Percentiles rank a stretch among this genome's conserved stretches.
Evolutionary conservation across 2,797 vertebrate species (phyloP).

Genomic region (Coracias cyanogaster): DNA sequence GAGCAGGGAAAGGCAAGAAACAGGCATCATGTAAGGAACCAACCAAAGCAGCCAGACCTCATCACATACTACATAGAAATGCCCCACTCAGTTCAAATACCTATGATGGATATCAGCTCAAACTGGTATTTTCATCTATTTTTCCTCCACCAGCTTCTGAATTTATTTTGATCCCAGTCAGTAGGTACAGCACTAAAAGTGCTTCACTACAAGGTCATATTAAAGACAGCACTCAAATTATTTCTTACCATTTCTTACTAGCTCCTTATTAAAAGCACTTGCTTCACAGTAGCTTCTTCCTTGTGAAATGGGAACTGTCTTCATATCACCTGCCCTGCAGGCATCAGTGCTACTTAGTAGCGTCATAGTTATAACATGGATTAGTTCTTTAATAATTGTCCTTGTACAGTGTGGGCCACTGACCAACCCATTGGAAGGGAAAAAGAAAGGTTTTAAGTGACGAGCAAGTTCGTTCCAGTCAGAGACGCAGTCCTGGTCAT

Average conservation of each 20-base stretch:
- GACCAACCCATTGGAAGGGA: slow-evolving; percentile 85
- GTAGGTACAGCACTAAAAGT: background rate
- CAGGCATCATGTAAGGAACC: background rate
- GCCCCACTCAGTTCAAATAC: background rate
- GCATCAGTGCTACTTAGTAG: slow-evolving; percentile 87
- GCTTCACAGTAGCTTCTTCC: slow-evolving; percentile 91
- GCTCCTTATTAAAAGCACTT: slow-evolving; percentile 87
- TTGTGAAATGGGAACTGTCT: slow-evolving; percentile 76
- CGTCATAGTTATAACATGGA: slow-evolving; percentile 89
- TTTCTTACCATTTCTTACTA: slow-evolving; percentile 84
- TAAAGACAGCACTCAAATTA: background rate
- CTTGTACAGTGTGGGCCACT: slow-evolving; percentile 85
- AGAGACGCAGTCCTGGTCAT: slow-evolving; percentile 84
- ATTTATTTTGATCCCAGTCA: background rate
- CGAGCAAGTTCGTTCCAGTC: slow-evolving; percentile 89
- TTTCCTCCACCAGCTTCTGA: background rate
- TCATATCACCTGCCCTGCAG: slow-evolving; percentile 77
- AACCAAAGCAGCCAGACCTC: background rate
- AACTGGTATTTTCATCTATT: background rate
- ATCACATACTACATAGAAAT: background rate
- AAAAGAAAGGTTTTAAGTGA: slow-evolving; percentile 93
- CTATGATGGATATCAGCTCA: background rate
- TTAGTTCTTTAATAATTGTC: slow-evolving; percentile 89
- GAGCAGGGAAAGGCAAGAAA: background rate
- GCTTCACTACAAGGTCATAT: background rate